These are phyloP conservation scores for Caenorhabditis macrosperma DNA, from an alignment of 2,888 invertebrate species.

Conservation along the genomic window DNA sequence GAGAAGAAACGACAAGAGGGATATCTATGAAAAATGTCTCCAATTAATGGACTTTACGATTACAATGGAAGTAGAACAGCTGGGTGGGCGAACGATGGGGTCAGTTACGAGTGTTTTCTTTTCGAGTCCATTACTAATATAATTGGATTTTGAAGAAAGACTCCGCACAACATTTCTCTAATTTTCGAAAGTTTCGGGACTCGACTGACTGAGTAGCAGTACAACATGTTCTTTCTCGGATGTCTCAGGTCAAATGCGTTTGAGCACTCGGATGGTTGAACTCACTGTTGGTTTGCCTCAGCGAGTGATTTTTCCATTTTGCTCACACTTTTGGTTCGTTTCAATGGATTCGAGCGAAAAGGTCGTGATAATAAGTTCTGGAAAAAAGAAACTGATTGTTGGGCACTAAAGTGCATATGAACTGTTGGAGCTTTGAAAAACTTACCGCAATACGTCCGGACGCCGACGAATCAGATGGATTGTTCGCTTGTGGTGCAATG, in stretches of 20 bases:
- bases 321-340: conserved; percentile 80
- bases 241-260: too few relatives aligned
- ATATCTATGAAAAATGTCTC: conserved; percentile 43
- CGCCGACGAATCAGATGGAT: conserved; percentile 50
- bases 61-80: conserved; percentile 45
- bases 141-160: too few relatives aligned
- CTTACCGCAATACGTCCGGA: conserved; percentile 54
- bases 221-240: too few relatives aligned
- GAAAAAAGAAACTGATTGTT: too few relatives aligned
- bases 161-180: too few relatives aligned
- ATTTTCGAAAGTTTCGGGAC: too few relatives aligned
- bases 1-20: neutral
- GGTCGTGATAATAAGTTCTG: conserved; percentile 79
- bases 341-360: conserved; percentile 78
- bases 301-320: conserved; percentile 73
- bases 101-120: conserved; percentile 27
- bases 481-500: conserved; percentile 33
- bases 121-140: too few relatives aligned
- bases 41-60: conserved; percentile 55
- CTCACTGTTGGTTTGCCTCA: conserved; percentile 62
- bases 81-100: conserved; percentile 10
- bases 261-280: neutral
- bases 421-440: neutral
- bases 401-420: too few relatives aligned
- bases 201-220: too few relatives aligned